Evolutionary conservation across 1,140 invertebrate genomes (phyloP).

Genomic region (Tetraneura akinire): DNA sequence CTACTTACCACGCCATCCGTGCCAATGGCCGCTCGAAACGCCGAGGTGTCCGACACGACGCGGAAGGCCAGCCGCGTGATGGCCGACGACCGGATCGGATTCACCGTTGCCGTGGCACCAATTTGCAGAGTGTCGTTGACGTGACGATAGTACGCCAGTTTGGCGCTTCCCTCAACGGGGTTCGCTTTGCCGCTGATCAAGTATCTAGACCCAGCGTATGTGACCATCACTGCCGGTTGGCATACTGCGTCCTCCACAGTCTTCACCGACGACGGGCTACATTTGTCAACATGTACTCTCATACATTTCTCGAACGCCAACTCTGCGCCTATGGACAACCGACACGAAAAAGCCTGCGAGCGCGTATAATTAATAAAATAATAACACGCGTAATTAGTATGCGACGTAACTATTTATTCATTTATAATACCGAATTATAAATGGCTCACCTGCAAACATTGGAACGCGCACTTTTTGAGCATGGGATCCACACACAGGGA

Average conservation of each 20-base stretch:
- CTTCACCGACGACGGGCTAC: not conserved
- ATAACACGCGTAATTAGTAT: too few relatives aligned
- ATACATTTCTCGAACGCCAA: not conserved
- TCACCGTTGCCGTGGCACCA: not conserved
- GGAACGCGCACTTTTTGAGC: not conserved
- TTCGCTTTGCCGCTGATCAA: not conserved
- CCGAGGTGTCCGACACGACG: not conserved
- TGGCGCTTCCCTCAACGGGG: too few relatives aligned
- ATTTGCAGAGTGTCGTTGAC: not conserved
- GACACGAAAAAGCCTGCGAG: not conserved
- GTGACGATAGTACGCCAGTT: not conserved
- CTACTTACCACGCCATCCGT: not conserved
- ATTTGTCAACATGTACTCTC: too few relatives aligned
- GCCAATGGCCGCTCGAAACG: not conserved
- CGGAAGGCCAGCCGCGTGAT: not conserved
- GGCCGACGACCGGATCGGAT: not conserved
- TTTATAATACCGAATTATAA: too few relatives aligned
- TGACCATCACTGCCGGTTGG: not conserved
- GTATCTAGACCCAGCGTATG: not conserved
- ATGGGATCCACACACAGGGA: not conserved
- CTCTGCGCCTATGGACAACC: not conserved
- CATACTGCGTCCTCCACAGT: not conserved
- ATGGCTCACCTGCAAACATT: not conserved
- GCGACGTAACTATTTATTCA: too few relatives aligned
- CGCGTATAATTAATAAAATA: not conserved